phyloP scores from a whole-genome alignment of 2,888 invertebrate species.

The Lepidonotus clava region DNA sequence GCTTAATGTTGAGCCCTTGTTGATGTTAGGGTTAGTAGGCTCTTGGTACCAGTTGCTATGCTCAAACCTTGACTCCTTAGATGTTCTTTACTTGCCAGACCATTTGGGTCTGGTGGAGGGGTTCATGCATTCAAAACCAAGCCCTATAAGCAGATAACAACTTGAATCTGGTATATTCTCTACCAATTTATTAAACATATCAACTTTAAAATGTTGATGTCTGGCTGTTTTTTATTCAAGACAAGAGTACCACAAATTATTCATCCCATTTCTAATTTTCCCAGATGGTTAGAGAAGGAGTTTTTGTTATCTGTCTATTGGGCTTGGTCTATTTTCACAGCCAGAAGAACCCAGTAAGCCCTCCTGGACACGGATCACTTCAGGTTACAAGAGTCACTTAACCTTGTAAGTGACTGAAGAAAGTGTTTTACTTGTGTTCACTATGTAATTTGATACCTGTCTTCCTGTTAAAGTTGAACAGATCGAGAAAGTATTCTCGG shows the following conservation, averaged over 20 bases:
- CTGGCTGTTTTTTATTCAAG: too few species aligned
- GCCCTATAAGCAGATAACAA: too few species aligned
- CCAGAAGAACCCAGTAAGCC: conserved; percentile 17
- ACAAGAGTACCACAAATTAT: too few species aligned
- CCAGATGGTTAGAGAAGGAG: neutral
- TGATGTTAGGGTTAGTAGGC: neutral
- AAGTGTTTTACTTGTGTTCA: neutral
- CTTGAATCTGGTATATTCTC: too few species aligned
- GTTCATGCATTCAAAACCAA: too few species aligned
- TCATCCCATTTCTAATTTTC: too few species aligned
- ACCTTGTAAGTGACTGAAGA: too few species aligned
- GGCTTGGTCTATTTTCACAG: neutral
- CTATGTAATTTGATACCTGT: conserved; percentile 45
- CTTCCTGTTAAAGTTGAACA: conserved; percentile 89
- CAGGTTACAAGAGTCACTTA: too few species aligned
- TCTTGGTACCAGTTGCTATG: neutral
- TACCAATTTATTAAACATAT: too few species aligned
- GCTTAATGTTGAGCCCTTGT: too few species aligned
- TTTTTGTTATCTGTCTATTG: neutral
- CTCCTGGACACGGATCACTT: neutral
- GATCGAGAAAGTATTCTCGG: conserved; percentile 98
- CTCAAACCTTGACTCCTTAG: conserved; percentile 14
- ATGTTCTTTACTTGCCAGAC: neutral
- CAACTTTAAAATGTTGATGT: too few species aligned
- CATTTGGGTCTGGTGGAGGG: too few species aligned